Conservation (phyloP, 2,797 vertebrate species). For the Mormyrops attenuatus region DNA sequence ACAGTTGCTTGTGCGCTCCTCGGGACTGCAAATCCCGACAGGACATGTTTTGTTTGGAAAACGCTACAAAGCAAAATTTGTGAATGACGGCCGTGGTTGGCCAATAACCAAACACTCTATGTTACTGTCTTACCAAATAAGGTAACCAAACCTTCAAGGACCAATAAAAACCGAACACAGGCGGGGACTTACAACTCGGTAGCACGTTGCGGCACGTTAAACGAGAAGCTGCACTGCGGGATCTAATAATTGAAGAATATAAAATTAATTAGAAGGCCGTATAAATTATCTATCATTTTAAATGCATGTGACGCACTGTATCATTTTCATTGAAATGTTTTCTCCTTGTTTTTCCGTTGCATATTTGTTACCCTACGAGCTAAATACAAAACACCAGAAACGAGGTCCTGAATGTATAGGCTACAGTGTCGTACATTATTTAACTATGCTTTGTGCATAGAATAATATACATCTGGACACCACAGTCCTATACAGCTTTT, state of each 20-base stretch:
- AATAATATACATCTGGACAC: not conserved
- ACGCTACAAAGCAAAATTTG: not conserved
- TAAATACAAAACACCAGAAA: not conserved
- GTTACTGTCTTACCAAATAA: slow-evolving; percentile 62
- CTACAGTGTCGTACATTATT: not conserved
- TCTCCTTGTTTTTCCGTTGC: not conserved
- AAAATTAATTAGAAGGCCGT: not conserved
- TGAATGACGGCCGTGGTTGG: slow-evolving; percentile 34
- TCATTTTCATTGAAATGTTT: not conserved
- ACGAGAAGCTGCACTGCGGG: not conserved
- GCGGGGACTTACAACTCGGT: slow-evolving; percentile 1
- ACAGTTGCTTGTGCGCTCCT: not conserved
- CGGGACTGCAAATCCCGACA: slow-evolving; percentile 50
- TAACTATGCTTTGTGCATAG: not conserved
- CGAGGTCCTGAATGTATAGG: not conserved
- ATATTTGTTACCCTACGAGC: not conserved
- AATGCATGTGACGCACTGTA: not conserved
- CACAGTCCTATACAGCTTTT: not conserved
- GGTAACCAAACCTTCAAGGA: slow-evolving; percentile 49
- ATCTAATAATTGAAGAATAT: not conserved
- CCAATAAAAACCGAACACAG: slow-evolving; percentile 44
- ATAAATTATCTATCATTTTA: not conserved
- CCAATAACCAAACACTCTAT: slow-evolving; percentile 42
- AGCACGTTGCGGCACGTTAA: not conserved
- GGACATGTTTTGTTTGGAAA: slow-evolving; percentile 51